A percentile compares a stretch with the other conserved stretches of the same genome.
Evolutionary conservation across 2,113 vertebrate species (phyloP).

Genomic region (Notothenia coriiceps): DNA sequence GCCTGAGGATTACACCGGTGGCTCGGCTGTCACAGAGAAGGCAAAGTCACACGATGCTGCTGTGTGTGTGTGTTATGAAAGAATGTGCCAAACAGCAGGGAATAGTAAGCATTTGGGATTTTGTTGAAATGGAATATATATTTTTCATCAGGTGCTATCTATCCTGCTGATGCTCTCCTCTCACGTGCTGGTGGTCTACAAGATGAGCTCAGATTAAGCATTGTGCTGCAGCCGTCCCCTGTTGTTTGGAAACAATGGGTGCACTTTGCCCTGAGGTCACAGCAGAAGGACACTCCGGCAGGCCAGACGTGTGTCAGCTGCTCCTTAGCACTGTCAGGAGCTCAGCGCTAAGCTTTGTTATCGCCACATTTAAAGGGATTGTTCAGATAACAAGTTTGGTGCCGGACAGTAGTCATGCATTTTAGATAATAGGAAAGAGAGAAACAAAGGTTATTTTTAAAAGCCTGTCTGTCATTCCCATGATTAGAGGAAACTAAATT

Average conservation of each 20-base stretch:
- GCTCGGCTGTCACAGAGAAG: slow-evolving; percentile 75
- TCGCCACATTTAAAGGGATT: slow-evolving; percentile 24
- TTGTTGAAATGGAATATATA: neutral
- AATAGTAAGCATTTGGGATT: neutral
- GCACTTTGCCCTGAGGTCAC: slow-evolving; percentile 73
- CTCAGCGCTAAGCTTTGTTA: slow-evolving; percentile 29
- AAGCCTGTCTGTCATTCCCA: neutral
- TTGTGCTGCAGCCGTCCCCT: slow-evolving; percentile 30
- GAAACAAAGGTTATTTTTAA: neutral
- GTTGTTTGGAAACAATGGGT: slow-evolving; percentile 68
- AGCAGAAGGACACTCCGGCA: slow-evolving; percentile 45
- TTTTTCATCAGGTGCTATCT: neutral
- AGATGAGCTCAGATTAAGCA: slow-evolving; percentile 18
- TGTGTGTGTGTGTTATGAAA: slow-evolving; percentile 30
- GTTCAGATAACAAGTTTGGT: slow-evolving; percentile 22
- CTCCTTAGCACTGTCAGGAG: slow-evolving; percentile 44
- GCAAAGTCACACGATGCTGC: slow-evolving; percentile 64
- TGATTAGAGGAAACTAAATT: neutral
- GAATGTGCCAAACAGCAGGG: slow-evolving; percentile 26
- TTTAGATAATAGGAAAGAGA: neutral
- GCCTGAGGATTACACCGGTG: slow-evolving; percentile 80
- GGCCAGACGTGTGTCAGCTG: slow-evolving; percentile 75
- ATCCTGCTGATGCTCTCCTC: neutral
- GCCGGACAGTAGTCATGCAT: neutral
- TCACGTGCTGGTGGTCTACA: slow-evolving; percentile 26